Percentiles rank a stretch among this genome's conserved stretches.
These are phyloP conservation scores for Brienomyrus longianalis DNA, from an alignment of 2,113 vertebrate species.

Conservation along the genomic window DNA sequence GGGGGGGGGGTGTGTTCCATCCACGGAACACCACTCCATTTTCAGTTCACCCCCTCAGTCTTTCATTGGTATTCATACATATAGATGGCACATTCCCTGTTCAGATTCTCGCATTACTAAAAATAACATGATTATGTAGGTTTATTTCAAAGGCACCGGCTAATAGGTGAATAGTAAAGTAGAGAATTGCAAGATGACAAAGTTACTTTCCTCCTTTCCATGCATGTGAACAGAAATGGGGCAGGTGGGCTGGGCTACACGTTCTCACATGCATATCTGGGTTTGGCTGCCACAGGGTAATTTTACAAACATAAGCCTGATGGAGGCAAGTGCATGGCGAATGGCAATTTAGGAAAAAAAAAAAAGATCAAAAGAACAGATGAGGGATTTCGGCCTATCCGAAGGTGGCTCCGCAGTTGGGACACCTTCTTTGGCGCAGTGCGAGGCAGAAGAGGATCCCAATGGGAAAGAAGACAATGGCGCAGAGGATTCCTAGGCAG, in stretches of 20 bases:
- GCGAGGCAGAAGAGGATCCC: slow-evolving; percentile 95
- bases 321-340: not conserved
- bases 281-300: not conserved
- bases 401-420: slow-evolving; percentile 92
- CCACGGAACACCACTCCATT: not conserved
- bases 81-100: not conserved
- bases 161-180: not conserved
- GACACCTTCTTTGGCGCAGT: slow-evolving; percentile 90
- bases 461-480: slow-evolving; percentile 92
- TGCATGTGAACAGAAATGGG: slow-evolving; percentile 21
- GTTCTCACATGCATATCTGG: not conserved
- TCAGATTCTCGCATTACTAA: not conserved
- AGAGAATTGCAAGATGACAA: not conserved
- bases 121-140: not conserved
- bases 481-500: slow-evolving; percentile 87
- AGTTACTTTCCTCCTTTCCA: not conserved
- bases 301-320: not conserved
- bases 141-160: slow-evolving; percentile 23
- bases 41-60: not conserved
- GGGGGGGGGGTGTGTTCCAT: not conserved
- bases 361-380: not conserved
- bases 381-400: slow-evolving; percentile 50
- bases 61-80: not conserved
- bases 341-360: not conserved
- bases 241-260: not conserved